Evolutionary conservation across 2,888 invertebrate species (phyloP).

Genomic region (Yponomeuta plumbellus): DNA sequence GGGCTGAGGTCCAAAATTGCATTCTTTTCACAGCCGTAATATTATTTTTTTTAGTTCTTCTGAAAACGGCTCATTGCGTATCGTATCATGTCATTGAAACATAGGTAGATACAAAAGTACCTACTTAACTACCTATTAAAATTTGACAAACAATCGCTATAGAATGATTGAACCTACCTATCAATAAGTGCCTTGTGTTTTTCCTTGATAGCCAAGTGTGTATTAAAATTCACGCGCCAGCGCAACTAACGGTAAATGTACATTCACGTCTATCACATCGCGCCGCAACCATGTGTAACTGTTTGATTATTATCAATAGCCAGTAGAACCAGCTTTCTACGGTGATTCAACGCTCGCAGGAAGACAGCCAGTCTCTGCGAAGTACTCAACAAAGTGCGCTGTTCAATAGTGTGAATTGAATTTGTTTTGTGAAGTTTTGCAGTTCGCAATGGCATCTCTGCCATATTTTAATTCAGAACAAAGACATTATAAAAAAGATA

Average conservation of each 20-base stretch:
- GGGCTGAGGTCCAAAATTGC: no score
- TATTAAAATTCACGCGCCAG: slow-evolving; percentile 47
- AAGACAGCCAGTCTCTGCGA: slow-evolving; percentile 51
- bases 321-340: slow-evolving; percentile 59
- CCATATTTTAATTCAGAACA: slow-evolving; percentile 75
- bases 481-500: slow-evolving; percentile 92
- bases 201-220: slow-evolving; percentile 26
- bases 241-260: slow-evolving; percentile 52
- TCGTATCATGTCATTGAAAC: no score
- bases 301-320: slow-evolving; percentile 59
- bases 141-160: no score
- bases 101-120: no score
- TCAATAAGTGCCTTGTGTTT: neutral
- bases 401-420: slow-evolving; percentile 27
- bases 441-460: slow-evolving; percentile 64
- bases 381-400: slow-evolving; percentile 36
- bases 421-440: slow-evolving; percentile 10
- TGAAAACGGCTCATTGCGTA: no score
- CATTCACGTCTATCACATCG: slow-evolving; percentile 39
- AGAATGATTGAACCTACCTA: neutral
- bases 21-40: no score
- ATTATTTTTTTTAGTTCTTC: no score
- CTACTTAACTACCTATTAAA: no score
- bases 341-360: slow-evolving; percentile 58
- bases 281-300: slow-evolving; percentile 63